Conservation (phyloP, 2,113 vertebrate species). For the Gavialis gangeticus region DNA sequence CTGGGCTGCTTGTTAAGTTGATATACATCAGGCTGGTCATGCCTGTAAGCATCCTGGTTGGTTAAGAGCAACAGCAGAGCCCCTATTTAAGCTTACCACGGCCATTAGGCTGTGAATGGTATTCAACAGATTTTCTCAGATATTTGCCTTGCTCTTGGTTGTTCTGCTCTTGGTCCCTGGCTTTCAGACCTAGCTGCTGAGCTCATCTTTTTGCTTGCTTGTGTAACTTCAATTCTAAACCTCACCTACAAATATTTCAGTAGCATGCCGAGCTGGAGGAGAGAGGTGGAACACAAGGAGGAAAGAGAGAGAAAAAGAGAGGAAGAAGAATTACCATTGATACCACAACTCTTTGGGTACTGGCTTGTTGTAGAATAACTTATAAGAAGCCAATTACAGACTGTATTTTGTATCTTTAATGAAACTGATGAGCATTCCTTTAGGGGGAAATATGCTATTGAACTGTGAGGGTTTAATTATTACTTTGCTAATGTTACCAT, state of each 20-base stretch:
- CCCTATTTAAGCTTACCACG: no score
- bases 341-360: background rate
- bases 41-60: background rate
- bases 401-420: background rate
- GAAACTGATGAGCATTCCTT: background rate
- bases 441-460: background rate
- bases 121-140: background rate
- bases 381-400: background rate
- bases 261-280: background rate
- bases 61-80: no score
- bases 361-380: background rate
- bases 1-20: no score
- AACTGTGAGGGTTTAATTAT: conserved; percentile 5
- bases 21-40: background rate
- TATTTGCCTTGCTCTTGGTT: no score
- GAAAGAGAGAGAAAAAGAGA: background rate
- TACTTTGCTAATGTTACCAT: background rate
- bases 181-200: no score
- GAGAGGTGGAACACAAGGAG: background rate
- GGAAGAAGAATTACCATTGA: fast-evolving
- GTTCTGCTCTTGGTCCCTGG: no score
- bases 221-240: no score
- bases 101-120: no score
- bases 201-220: no score
- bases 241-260: no score